These are phyloP conservation scores for Drosophila borealis DNA, from an alignment of 2,888 invertebrate species.

Conservation along the genomic window DNA sequence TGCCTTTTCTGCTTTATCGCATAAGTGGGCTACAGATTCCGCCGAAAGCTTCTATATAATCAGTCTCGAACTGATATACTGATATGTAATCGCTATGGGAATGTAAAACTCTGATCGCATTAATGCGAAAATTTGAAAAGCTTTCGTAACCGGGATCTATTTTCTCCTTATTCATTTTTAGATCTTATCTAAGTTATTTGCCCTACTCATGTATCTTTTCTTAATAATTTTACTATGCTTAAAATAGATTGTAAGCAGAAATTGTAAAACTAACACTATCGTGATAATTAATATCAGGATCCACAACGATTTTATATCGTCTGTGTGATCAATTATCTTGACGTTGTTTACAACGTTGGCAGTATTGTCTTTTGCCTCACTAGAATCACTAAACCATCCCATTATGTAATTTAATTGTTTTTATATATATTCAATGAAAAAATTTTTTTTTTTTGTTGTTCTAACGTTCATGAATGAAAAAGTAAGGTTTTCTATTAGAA, in stretches of 20 bases:
- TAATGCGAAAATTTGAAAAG: not conserved
- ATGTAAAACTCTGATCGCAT: not conserved
- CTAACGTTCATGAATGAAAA: no score
- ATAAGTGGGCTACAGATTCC: no score
- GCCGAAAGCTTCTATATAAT: no score
- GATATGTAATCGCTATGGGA: not conserved
- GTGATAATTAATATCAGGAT: no score
- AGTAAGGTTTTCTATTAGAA: no score
- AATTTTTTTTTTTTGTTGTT: no score
- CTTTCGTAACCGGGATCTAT: not conserved
- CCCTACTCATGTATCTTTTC: no score
- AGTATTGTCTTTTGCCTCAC: not conserved
- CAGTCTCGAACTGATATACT: not conserved
- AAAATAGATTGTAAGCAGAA: no score
- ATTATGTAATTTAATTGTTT: no score
- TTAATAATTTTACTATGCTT: not conserved
- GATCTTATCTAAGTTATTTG: not conserved
- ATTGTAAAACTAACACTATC: no score
- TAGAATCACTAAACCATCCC: not conserved
- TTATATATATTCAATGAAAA: not conserved
- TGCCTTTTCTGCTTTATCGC: no score
- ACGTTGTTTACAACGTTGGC: not conserved
- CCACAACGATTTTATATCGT: no score
- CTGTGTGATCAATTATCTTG: not conserved
- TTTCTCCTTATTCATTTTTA: not conserved